These are phyloP conservation scores for Cheilosia variabilis DNA, from an alignment of 2,888 invertebrate genomes.

Conservation along the genomic window DNA sequence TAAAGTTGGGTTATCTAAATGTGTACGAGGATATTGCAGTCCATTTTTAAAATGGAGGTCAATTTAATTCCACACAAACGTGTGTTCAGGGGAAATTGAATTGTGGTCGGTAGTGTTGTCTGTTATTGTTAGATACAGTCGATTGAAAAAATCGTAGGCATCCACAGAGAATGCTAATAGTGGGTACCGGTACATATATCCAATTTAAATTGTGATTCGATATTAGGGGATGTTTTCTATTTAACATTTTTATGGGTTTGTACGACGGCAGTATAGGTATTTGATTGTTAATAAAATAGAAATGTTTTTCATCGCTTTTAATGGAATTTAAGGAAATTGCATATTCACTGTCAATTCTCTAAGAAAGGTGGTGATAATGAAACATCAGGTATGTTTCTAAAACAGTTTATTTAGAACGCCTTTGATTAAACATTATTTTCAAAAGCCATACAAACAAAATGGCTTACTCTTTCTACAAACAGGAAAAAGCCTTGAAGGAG, in stretches of 20 bases:
- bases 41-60: conserved; percentile 18
- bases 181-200: background rate
- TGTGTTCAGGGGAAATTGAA: background rate
- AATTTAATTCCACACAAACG: conserved; percentile 24
- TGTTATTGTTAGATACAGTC: conserved; percentile 1
- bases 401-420: no score
- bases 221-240: background rate
- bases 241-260: background rate
- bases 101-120: conserved; percentile 10
- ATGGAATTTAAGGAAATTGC: no score
- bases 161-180: background rate
- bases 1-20: background rate
- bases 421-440: no score
- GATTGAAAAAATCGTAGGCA: background rate
- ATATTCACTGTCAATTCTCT: no score
- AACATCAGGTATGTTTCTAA: no score
- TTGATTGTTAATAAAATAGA: no score
- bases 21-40: conserved; percentile 5
- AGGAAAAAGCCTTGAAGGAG: no score
- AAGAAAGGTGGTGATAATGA: no score
- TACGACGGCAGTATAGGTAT: background rate
- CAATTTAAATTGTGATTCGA: background rate
- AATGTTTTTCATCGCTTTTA: no score
- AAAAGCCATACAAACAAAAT: no score
- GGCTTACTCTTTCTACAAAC: no score